phyloP scores from a whole-genome alignment of 2,113 vertebrate genomes.

The Eudyptes chrysolophus region DNA sequence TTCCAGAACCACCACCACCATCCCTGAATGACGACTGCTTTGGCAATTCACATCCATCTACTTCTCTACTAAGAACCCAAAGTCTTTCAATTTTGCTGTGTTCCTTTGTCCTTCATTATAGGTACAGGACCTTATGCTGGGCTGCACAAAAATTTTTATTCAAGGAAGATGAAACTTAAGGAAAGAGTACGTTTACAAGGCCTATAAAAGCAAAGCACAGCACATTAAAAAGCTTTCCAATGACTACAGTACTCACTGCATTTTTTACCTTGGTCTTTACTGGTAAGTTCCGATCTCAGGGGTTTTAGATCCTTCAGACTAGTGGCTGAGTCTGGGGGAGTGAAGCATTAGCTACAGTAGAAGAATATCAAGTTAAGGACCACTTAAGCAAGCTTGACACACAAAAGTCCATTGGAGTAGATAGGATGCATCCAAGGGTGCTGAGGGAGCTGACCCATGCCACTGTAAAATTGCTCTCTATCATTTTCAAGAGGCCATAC shows the following conservation, averaged over 20 bases:
- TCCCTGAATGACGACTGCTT: not conserved
- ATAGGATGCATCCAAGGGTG: not conserved
- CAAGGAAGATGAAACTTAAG: not conserved
- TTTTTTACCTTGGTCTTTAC: not conserved
- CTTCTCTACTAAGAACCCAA: not conserved
- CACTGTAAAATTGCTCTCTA: not conserved
- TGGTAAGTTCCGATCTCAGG: not conserved
- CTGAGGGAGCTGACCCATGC: not conserved
- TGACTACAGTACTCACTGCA: fast-evolving
- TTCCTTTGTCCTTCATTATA: not conserved
- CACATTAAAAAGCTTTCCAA: not conserved
- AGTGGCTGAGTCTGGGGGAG: not conserved
- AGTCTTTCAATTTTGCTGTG: not conserved
- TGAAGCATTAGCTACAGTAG: not conserved
- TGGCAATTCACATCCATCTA: not conserved
- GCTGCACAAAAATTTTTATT: not conserved
- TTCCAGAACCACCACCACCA: not conserved
- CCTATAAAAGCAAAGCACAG: not conserved
- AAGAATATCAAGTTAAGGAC: not conserved
- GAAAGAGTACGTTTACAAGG: not conserved
- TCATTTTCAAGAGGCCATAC: not conserved
- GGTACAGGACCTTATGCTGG: not conserved
- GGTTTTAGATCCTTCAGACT: not conserved
- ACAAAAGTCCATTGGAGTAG: not conserved
- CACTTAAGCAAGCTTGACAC: not conserved